Conservation (phyloP, 2,888 invertebrate species). For the Onchidella celtica region DNA sequence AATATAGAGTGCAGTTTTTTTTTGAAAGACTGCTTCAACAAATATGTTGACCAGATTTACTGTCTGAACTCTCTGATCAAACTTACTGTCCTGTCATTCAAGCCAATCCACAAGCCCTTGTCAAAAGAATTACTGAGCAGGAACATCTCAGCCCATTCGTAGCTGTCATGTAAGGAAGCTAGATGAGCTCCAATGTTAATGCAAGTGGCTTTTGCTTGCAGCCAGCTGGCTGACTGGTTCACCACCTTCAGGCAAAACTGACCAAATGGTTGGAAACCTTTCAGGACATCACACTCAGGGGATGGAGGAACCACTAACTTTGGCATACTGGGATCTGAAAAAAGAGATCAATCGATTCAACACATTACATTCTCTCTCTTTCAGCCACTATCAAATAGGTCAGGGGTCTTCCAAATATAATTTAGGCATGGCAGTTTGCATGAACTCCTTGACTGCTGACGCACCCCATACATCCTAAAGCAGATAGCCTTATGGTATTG, state of each 20-base stretch:
- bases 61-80: no score
- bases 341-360: background rate
- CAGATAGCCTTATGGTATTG: no score
- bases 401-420: no score
- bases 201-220: slow-evolving; percentile 8
- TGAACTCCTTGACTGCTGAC: no score
- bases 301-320: background rate
- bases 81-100: slow-evolving; percentile 29
- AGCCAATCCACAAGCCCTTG: slow-evolving; percentile 37
- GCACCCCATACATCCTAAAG: no score
- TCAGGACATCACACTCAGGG: slow-evolving; percentile 4
- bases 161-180: slow-evolving; percentile 29
- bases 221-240: slow-evolving; percentile 23
- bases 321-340: slow-evolving; percentile 31
- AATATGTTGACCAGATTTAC: no score
- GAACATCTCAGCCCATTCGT: slow-evolving; percentile 32
- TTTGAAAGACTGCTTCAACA: no score
- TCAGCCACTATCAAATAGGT: no score
- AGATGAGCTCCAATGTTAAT: background rate
- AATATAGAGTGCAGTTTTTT: no score
- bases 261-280: slow-evolving; percentile 30
- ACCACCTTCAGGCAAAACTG: slow-evolving; percentile 27
- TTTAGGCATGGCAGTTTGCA: no score
- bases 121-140: background rate
- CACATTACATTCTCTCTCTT: no score